phyloP scores from a whole-genome alignment of 2,888 invertebrate genomes.

The Leptopilina myrica region DNA sequence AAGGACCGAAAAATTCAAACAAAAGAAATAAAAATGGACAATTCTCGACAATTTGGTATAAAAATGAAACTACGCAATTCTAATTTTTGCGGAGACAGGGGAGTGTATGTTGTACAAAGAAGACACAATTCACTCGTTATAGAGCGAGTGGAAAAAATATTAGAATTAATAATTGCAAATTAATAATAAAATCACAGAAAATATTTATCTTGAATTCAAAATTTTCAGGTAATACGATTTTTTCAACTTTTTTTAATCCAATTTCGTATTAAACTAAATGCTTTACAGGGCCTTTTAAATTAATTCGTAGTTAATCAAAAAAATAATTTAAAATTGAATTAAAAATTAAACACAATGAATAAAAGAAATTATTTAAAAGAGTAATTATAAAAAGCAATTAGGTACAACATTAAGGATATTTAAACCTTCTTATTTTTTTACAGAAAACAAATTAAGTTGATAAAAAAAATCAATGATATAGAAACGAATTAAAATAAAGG shows the following conservation, averaged over 20 bases:
- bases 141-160: not conserved
- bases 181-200: conserved; percentile 4
- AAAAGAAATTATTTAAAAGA: not conserved
- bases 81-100: conserved; percentile 23
- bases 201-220: not conserved
- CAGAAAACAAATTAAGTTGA: not conserved
- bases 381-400: not conserved
- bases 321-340: not conserved
- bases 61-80: conserved; percentile 24
- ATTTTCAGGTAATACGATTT: too few relatives aligned
- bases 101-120: not conserved
- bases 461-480: not conserved
- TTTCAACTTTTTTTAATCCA: too few relatives aligned
- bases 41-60: conserved; percentile 20
- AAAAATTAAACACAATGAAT: too few relatives aligned
- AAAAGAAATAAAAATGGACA: not conserved
- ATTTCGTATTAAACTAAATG: too few relatives aligned
- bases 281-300: too few relatives aligned
- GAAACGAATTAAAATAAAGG: not conserved
- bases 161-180: not conserved
- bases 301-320: not conserved
- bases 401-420: too few relatives aligned
- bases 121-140: conserved; percentile 4
- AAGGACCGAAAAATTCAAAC: not conserved
- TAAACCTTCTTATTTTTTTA: too few relatives aligned